Percentiles rank a stretch among this genome's conserved stretches.
Conservation (phyloP, 2,888 invertebrate genomes). For the Priocnemis perturbator region DNA sequence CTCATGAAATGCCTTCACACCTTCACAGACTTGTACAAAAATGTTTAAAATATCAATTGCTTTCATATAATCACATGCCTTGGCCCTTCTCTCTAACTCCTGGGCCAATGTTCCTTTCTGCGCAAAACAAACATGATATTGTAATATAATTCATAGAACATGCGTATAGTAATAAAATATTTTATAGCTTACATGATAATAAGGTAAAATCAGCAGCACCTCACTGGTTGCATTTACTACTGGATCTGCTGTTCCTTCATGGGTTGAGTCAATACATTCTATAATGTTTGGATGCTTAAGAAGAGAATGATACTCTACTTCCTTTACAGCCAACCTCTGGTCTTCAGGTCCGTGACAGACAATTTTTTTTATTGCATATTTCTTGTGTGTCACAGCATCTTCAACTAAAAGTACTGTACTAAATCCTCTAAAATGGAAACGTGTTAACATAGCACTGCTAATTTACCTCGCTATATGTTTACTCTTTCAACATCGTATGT, state of each 20-base stretch:
- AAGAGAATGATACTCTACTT: slow-evolving; percentile 84
- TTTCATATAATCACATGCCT: slow-evolving; percentile 79
- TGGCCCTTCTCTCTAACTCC: slow-evolving; percentile 80
- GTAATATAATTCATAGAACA: not conserved
- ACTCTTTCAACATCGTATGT: not conserved
- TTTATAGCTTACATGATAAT: slow-evolving; percentile 78
- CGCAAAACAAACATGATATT: slow-evolving; percentile 34
- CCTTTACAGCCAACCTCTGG: slow-evolving; percentile 83
- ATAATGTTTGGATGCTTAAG: slow-evolving; percentile 86
- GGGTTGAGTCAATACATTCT: slow-evolving; percentile 82
- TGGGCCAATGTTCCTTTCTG: slow-evolving; percentile 85
- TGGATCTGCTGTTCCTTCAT: slow-evolving; percentile 82
- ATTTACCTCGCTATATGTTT: not conserved
- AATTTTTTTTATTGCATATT: slow-evolving; percentile 87
- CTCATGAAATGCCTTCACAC: slow-evolving; percentile 84
- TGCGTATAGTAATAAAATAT: not conserved
- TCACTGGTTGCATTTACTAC: slow-evolving; percentile 83
- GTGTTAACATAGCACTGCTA: not conserved
- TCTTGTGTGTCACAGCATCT: slow-evolving; percentile 80
- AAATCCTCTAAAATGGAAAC: slow-evolving; percentile 82
- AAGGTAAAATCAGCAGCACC: slow-evolving; percentile 85
- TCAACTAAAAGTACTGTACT: slow-evolving; percentile 87
- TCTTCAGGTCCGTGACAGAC: slow-evolving; percentile 88
- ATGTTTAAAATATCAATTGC: slow-evolving; percentile 82
- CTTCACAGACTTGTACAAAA: slow-evolving; percentile 85